phyloP scores from a whole-genome alignment of 2,888 invertebrate species.

The Arctia plantaginis region DNA sequence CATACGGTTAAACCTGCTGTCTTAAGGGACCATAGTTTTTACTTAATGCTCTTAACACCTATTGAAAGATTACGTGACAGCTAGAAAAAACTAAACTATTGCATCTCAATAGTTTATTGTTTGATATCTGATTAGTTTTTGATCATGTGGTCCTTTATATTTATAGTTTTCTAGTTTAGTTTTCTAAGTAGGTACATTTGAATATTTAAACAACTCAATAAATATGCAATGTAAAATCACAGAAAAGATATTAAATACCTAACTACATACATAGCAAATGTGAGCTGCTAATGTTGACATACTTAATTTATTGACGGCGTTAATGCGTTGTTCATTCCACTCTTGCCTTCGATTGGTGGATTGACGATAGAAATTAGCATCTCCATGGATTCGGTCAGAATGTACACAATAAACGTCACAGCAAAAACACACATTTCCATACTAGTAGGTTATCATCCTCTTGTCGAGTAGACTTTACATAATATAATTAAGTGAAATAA shows the following conservation, averaged over 20 bases:
- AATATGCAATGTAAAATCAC: not conserved
- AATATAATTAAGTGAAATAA: not conserved
- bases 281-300: not conserved
- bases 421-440: not conserved
- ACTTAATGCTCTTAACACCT: too few species aligned
- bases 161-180: not conserved
- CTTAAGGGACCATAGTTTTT: not conserved
- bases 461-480: not conserved
- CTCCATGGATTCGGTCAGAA: not conserved
- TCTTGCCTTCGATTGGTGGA: not conserved
- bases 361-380: not conserved
- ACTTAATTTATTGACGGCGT: not conserved
- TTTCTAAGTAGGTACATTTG: not conserved
- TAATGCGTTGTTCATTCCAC: slow-evolving; percentile 1
- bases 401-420: not conserved
- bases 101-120: too few species aligned
- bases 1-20: not conserved
- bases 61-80: too few species aligned
- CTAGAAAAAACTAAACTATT: too few species aligned
- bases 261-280: not conserved
- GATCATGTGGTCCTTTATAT: too few species aligned
- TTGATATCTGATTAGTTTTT: too few species aligned
- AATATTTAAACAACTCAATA: not conserved
- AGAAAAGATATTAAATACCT: not conserved
- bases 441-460: not conserved